Conservation (phyloP, 1,140 invertebrate species). For the Spodoptera frugiperda region DNA sequence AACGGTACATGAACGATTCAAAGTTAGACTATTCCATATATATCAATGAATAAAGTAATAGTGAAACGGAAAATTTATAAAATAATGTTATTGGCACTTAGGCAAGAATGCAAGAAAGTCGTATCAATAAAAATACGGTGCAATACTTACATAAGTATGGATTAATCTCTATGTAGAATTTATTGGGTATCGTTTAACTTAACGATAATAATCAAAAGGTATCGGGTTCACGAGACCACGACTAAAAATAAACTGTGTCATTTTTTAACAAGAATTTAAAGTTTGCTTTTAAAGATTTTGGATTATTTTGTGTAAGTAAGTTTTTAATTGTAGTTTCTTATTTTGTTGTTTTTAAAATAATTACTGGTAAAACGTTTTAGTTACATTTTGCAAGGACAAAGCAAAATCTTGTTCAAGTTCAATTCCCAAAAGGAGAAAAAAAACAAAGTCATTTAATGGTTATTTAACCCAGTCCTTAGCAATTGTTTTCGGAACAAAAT, state of each 20-base stretch:
- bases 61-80: background rate
- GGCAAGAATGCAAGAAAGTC: background rate
- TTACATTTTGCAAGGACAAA: too few species aligned
- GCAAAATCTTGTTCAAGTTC: too few species aligned
- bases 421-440: too few species aligned
- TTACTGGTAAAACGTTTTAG: background rate
- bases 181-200: conserved; percentile 36
- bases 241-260: conserved; percentile 30
- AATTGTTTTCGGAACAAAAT: too few species aligned
- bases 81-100: conserved; percentile 19
- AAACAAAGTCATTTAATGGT: too few species aligned
- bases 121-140: conserved; percentile 7
- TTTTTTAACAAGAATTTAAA: conserved; percentile 21
- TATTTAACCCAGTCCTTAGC: too few species aligned
- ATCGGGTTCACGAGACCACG: conserved; percentile 22
- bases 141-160: conserved; percentile 25
- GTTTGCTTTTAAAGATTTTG: background rate
- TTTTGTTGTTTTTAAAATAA: background rate
- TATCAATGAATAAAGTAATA: background rate
- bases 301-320: too few species aligned
- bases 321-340: background rate
- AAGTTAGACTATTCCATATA: too few species aligned
- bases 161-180: conserved; percentile 34
- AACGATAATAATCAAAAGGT: conserved; percentile 35
- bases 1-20: too few species aligned